phyloP scores from a whole-genome alignment of 23 tunicate genomes.

The Diplosoma virens region DNA sequence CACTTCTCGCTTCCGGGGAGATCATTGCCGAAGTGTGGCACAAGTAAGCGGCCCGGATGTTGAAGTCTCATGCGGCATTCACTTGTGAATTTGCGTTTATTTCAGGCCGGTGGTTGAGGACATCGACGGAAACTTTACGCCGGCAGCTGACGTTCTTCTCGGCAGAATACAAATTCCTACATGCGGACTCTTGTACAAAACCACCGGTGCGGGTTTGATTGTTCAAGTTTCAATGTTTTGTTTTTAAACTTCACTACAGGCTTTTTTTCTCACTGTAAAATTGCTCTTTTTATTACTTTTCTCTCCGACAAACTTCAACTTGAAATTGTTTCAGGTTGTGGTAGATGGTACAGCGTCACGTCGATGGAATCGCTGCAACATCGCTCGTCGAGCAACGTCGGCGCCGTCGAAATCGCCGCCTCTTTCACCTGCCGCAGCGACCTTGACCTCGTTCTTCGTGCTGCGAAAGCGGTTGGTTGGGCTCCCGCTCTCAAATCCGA shows the following conservation, averaged over 20 bases:
- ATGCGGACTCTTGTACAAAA: conserved; percentile 34
- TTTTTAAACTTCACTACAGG: no score
- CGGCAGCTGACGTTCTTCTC: conserved; percentile 42
- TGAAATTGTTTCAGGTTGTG: conserved; percentile 56
- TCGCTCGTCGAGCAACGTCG: conserved; percentile 36
- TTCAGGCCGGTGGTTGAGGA: conserved; percentile 41
- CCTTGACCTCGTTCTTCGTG: conserved; percentile 48
- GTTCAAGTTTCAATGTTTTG: no score
- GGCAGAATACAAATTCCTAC: conserved; percentile 41
- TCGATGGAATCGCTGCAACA: conserved; percentile 34
- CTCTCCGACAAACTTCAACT: no score
- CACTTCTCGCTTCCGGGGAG: conserved; percentile 38
- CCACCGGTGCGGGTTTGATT: no score
- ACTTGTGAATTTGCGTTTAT: neutral
- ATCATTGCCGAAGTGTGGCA: conserved; percentile 73
- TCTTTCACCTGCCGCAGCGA: conserved; percentile 48
- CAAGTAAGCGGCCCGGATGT: conserved; percentile 30
- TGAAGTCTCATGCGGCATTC: neutral
- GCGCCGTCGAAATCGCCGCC: conserved; percentile 51
- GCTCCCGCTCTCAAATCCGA: conserved; percentile 27
- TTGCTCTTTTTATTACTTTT: neutral
- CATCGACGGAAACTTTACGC: neutral
- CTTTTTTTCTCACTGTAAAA: neutral
- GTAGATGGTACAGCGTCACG: conserved; percentile 55
- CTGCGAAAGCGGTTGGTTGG: conserved; percentile 64